Base-by-base conservation (phyloP, 23 tunicate species). In the Trididemnum miniatum region DNA sequence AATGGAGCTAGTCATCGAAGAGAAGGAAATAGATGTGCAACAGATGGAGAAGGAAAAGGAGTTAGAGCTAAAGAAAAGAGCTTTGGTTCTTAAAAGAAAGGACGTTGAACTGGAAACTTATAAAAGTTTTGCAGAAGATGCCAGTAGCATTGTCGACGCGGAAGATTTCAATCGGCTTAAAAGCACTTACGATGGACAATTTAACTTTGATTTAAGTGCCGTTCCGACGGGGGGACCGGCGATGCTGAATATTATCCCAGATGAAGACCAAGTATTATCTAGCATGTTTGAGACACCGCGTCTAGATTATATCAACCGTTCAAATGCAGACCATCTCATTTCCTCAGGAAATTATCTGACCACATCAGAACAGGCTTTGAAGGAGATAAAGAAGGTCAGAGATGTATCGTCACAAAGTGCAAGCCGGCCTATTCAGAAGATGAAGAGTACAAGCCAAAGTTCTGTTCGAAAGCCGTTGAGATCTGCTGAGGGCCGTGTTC, bases 11-110 rank as follows among this genome's bases (percentile, higher is more conserved):
- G 67, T 24, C 29, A 22, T 62, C 26, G 67, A 62, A 24, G 67
- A 62, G 29, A 62, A 62, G 67, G 67, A 62, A 24, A 62, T 62
- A 62, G 67, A 62, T 4, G 67, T 62, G 67, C 67, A 62, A 26
- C 67, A 26, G 5, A 62, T 24, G 5, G 29, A 62, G 28, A 24
- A 20, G 26, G 67, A 62, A 62, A 44, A 44, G 54, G 54, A 44
- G 15, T 7, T 44, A 15, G 54, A 44, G 15, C 15, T 44, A 44
- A 44, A 44, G n/a, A 15, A 44, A 44, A 9, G 54, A 44, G 54
- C 9, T 44, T 44, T 44, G 54, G 54, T 15, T 44, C 67, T 62
- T 4, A 62, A 62, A 62, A 62, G 29, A 26, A 62, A 62, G 67
- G n/a, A 24, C 29, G 26, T 62, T 20, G 67, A 62, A 24, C 5